Evolutionary conservation across 1,140 invertebrate genomes (phyloP).

Genomic region (Apis laboriosa): DNA sequence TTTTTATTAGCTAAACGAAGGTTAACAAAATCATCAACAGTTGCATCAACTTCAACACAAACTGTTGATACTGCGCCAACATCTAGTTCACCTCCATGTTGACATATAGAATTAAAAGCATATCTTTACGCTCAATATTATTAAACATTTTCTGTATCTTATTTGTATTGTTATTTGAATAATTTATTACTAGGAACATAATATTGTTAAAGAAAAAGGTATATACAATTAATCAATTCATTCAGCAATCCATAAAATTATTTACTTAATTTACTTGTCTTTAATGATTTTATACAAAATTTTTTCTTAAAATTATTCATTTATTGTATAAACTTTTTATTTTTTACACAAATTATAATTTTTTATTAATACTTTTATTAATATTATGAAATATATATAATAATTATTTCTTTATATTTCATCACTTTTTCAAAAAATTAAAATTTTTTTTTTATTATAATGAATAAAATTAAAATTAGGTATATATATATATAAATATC

Average conservation of each 20-base stretch:
- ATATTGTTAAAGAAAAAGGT: constrained; percentile 30
- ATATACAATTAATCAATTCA: constrained; percentile 20
- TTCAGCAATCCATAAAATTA: background rate
- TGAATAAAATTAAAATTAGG: constrained; percentile 18
- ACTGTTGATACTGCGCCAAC: constrained; percentile 69
- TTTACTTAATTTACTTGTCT: constrained; percentile 6
- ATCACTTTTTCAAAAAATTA: background rate
- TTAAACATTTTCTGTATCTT: constrained; percentile 44
- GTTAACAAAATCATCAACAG: constrained; percentile 68
- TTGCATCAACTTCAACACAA: constrained; percentile 67
- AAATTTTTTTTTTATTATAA: constrained; percentile 13
- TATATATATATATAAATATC: constrained; percentile 34
- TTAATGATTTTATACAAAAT: background rate
- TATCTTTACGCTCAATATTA: constrained; percentile 42
- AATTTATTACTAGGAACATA: constrained; percentile 45
- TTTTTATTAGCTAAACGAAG: constrained; percentile 76
- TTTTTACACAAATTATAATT: constrained; percentile 8
- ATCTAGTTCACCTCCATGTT: constrained; percentile 74
- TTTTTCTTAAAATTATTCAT: background rate
- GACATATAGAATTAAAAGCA: constrained; percentile 65
- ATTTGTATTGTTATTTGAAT: constrained; percentile 49
- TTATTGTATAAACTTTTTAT: constrained; percentile 13
- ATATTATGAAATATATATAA: constrained; percentile 11
- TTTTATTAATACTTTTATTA: constrained; percentile 18
- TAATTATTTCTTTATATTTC: constrained; percentile 14